Evolutionary conservation across 2,888 invertebrate genomes (phyloP).

Genomic region (Vannuccia rotundouncinata): DNA sequence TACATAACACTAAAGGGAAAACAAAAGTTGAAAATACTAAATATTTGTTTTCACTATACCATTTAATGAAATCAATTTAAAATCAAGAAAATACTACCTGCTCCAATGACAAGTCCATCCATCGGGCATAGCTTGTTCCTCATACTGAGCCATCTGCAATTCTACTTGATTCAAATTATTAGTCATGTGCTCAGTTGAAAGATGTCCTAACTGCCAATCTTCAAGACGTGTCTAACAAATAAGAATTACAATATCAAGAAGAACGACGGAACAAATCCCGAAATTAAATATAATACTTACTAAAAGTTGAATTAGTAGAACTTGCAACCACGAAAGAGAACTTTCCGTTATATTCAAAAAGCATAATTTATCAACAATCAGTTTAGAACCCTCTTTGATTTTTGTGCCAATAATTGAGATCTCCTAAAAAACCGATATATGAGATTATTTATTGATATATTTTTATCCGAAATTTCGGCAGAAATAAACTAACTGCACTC

Average conservation of each 20-base stretch:
- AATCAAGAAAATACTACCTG: too few relatives aligned
- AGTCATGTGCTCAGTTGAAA: neutral
- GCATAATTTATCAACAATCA: neutral
- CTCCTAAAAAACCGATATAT: too few relatives aligned
- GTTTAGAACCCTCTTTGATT: neutral
- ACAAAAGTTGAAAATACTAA: too few relatives aligned
- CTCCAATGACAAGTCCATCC: slow-evolving; percentile 27
- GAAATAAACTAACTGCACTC: too few relatives aligned
- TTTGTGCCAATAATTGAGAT: neutral
- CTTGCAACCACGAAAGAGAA: neutral
- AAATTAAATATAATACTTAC: too few relatives aligned
- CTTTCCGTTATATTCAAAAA: neutral
- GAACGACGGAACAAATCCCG: too few relatives aligned
- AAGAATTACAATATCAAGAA: neutral
- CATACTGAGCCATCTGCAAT: slow-evolving; percentile 13
- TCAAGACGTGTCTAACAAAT: slow-evolving; percentile 11
- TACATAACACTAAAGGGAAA: too few relatives aligned
- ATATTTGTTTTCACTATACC: too few relatives aligned
- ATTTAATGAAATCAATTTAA: too few relatives aligned
- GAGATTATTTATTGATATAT: too few relatives aligned
- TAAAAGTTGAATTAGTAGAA: neutral
- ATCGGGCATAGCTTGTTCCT: slow-evolving; percentile 15
- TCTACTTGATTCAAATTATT: neutral
- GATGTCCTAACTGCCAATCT: slow-evolving; percentile 11
- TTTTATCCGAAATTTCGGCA: too few relatives aligned